Percentiles rank a stretch among this genome's conserved stretches.
Conservation (phyloP, 1,140 invertebrate species). For the Diorhabda elongata region DNA sequence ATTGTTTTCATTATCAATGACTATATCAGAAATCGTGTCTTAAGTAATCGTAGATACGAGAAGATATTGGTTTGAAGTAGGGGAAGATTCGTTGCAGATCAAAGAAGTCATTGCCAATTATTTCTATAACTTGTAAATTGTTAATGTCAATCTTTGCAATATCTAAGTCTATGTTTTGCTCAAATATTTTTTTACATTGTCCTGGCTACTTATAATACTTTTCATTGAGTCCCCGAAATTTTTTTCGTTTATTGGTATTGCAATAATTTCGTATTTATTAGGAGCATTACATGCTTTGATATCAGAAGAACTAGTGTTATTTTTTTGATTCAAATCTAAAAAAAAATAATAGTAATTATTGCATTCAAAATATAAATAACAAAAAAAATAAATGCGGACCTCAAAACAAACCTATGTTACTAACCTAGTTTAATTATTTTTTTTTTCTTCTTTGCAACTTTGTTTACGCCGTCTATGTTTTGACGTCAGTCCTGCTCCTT, state of each 20-base stretch:
- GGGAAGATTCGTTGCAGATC: conserved; percentile 6
- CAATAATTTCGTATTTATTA: no score
- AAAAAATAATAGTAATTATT: not conserved
- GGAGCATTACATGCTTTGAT: no score
- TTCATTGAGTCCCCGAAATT: not conserved
- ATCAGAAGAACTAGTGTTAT: no score
- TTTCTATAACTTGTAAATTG: conserved; percentile 7
- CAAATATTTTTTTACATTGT: conserved; percentile 9
- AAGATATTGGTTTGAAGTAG: not conserved
- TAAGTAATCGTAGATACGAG: not conserved
- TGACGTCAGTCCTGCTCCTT: conserved; percentile 5
- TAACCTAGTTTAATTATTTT: conserved; percentile 9
- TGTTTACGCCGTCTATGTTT: conserved; percentile 10
- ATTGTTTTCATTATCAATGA: conserved; percentile 3
- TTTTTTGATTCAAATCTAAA: no score
- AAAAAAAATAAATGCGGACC: conserved; percentile 8
- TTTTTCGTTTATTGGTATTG: conserved; percentile 1
- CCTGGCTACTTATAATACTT: conserved; percentile 8
- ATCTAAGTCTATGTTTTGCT: conserved; percentile 7
- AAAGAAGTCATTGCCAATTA: not conserved
- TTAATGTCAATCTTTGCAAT: conserved; percentile 11
- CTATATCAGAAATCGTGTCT: conserved; percentile 4
- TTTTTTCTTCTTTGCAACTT: conserved; percentile 8
- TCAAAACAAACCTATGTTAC: conserved; percentile 1
- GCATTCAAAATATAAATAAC: conserved; percentile 7